Conservation (phyloP, 2,888 invertebrate genomes). For the Augochlorella aurata region DNA sequence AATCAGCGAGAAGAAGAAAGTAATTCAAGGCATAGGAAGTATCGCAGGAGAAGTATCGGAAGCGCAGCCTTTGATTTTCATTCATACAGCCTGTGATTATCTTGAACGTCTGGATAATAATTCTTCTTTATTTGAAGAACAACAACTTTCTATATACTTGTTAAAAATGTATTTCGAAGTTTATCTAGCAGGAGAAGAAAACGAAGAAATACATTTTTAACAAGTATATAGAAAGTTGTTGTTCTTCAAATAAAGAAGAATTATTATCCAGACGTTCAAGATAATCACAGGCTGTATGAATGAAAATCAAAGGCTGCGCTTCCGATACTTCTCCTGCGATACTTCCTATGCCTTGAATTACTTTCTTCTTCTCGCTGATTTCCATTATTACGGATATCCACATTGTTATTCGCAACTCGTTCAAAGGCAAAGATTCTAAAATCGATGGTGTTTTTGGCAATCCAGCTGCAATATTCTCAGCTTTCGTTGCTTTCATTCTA, state of each 20-base stretch:
- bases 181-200: no score
- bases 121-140: conserved; percentile 56
- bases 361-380: conserved; percentile 70
- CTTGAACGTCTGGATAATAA: conserved; percentile 63
- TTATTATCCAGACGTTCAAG: conserved; percentile 63
- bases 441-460: conserved; percentile 57
- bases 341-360: conserved; percentile 59
- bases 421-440: conserved; percentile 68
- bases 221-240: conserved; percentile 67
- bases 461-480: conserved; percentile 50
- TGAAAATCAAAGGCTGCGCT: conserved; percentile 73
- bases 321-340: conserved; percentile 71
- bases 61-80: conserved; percentile 73
- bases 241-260: conserved; percentile 56
- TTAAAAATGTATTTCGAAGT: no score
- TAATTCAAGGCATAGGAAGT: conserved; percentile 59
- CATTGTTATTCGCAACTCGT: conserved; percentile 71
- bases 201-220: no score
- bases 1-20: conserved; percentile 70
- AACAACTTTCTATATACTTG: conserved; percentile 67
- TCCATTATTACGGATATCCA: conserved; percentile 76
- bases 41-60: conserved; percentile 71
- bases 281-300: conserved; percentile 70
- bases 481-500: conserved; percentile 70
- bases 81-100: conserved; percentile 70